These are phyloP conservation scores for Spilarctia lutea DNA, from an alignment of 2,888 invertebrate genomes.

Conservation along the genomic window DNA sequence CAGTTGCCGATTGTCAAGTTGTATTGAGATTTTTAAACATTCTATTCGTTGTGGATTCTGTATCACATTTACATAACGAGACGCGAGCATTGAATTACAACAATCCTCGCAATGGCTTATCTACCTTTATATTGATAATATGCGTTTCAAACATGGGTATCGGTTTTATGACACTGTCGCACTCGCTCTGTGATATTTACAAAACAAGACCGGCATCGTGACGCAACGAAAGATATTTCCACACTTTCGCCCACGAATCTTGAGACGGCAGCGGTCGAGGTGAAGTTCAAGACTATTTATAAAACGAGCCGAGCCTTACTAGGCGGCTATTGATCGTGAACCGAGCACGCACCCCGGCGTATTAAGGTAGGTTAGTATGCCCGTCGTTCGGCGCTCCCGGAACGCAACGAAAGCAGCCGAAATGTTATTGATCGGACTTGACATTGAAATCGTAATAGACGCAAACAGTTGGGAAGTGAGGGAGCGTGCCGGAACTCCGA, in stretches of 20 bases:
- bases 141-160: conserved; percentile 62
- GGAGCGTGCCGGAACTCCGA: conserved; percentile 70
- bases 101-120: conserved; percentile 66
- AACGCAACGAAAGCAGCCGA: conserved; percentile 81
- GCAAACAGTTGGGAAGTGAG: conserved; percentile 83
- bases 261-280: conserved; percentile 68
- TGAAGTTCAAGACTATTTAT: conserved; percentile 86
- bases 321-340: conserved; percentile 81
- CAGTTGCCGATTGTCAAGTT: conserved; percentile 81
- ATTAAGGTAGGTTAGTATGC: conserved; percentile 86
- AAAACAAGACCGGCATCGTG: conserved; percentile 52
- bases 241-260: conserved; percentile 77
- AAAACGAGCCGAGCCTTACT: conserved; percentile 79
- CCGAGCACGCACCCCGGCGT: conserved; percentile 78
- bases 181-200: conserved; percentile 36
- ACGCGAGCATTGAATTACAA: conserved; percentile 68
- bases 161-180: conserved; percentile 43
- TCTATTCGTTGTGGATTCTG: conserved; percentile 72
- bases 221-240: conserved; percentile 67
- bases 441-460: conserved; percentile 85
- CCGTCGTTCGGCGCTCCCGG: conserved; percentile 78
- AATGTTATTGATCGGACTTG: conserved; percentile 86
- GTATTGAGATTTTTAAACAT: conserved; percentile 82
- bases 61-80: conserved; percentile 81
- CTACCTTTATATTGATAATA: conserved; percentile 61